Evolutionary conservation across 1,140 invertebrate species (phyloP).

Genomic region (Trypoxylus dichotomus): DNA sequence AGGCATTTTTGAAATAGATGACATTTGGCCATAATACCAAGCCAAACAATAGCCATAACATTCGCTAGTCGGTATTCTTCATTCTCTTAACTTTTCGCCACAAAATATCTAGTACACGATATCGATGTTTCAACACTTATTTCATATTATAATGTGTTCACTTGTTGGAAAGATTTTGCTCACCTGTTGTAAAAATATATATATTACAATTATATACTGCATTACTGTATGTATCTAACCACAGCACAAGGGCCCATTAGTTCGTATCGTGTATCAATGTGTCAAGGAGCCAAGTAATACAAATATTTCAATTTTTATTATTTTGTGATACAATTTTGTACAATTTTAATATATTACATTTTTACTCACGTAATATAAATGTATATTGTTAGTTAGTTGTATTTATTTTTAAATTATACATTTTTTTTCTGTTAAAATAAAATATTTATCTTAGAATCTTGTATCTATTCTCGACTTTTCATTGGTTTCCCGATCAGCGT

Average conservation of each 20-base stretch:
- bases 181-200: not conserved
- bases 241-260: not conserved
- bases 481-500: too few species aligned
- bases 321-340: constrained; percentile 14
- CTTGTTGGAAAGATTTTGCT: not conserved
- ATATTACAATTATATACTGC: too few species aligned
- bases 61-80: too few species aligned
- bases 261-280: not conserved
- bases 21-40: too few species aligned
- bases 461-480: not conserved
- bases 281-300: not conserved
- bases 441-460: not conserved
- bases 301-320: not conserved
- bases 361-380: not conserved
- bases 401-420: constrained; percentile 22
- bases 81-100: too few species aligned
- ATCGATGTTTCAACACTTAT: not conserved
- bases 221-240: not conserved
- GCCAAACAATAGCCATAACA: too few species aligned
- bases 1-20: too few species aligned
- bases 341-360: not conserved
- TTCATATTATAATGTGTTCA: not conserved
- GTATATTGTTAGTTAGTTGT: not conserved
- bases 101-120: not conserved
- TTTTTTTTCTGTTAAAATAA: not conserved